Conservation (phyloP, 2,113 vertebrate genomes). For the Murina feae region DNA sequence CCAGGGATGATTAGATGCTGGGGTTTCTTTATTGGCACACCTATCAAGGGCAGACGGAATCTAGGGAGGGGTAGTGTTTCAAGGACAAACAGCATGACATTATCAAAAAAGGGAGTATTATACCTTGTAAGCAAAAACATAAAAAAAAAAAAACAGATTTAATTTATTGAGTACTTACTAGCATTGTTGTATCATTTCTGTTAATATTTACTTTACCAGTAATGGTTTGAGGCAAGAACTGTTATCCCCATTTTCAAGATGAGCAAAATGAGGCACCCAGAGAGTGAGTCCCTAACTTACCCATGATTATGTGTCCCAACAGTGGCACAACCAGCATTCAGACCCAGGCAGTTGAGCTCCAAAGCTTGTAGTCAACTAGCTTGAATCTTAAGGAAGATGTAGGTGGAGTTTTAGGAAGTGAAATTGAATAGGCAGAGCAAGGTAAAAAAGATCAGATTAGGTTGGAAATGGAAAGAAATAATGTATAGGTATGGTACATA, state of each 20-base stretch:
- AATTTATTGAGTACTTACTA: not conserved
- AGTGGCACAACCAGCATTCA: not conserved
- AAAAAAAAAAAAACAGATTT: not conserved
- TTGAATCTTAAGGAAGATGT: not conserved
- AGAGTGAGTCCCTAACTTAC: not conserved
- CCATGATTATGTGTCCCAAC: fast-evolving
- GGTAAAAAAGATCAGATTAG: not conserved
- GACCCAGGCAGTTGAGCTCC: fast-evolving
- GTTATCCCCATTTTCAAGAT: not conserved
- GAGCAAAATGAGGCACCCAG: not conserved
- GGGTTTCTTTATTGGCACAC: not conserved
- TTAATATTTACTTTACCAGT: not conserved
- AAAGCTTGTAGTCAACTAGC: fast-evolving
- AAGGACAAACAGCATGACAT: not conserved
- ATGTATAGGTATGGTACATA: too few relatives aligned
- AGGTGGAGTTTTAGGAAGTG: not conserved
- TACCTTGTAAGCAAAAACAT: not conserved
- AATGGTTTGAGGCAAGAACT: not conserved
- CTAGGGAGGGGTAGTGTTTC: not conserved
- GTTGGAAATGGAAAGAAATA: not conserved
- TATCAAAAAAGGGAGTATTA: not conserved
- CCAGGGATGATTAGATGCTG: not conserved
- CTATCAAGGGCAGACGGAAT: not conserved
- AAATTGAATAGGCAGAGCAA: not conserved
- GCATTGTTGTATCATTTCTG: not conserved